Conservation (phyloP, 1,140 invertebrate species). For the Hyphantria cunea region DNA sequence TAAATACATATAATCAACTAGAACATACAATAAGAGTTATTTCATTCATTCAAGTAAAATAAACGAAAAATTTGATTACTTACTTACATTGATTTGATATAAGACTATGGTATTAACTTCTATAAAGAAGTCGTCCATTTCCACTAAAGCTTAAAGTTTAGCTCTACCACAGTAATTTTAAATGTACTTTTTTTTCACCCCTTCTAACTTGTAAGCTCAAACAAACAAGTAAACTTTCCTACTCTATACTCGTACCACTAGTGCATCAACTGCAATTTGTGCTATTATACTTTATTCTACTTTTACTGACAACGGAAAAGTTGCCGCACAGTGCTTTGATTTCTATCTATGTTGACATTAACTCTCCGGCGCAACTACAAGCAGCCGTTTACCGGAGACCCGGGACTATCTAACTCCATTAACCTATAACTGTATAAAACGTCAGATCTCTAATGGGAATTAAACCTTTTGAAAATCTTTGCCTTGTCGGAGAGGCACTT, state of each 20-base stretch:
- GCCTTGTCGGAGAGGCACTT: constrained; percentile 11
- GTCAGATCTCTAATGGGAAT: constrained; percentile 23
- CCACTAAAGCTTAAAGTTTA: too few species aligned
- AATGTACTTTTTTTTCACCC: too few species aligned
- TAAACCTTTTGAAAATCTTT: constrained; percentile 27
- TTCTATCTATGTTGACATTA: constrained; percentile 20
- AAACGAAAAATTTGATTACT: too few species aligned
- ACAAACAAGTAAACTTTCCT: background rate
- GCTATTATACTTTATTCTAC: constrained; percentile 6
- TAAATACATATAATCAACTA: too few species aligned
- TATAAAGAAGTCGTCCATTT: too few species aligned
- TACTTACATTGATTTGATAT: too few species aligned
- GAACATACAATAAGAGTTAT: too few species aligned
- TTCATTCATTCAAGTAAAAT: too few species aligned
- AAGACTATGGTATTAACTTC: too few species aligned
- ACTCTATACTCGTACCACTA: background rate
- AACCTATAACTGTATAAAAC: constrained; percentile 23
- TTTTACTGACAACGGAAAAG: constrained; percentile 8
- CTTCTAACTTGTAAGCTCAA: too few species aligned
- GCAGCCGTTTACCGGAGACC: constrained; percentile 13
- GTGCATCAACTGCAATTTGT: background rate
- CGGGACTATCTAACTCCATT: constrained; percentile 14
- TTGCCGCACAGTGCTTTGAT: constrained; percentile 13
- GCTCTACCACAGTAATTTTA: too few species aligned
- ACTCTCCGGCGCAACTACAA: constrained; percentile 13